Percentiles rank a stretch among this genome's conserved stretches.
These are phyloP conservation scores for Trissolcus japonicus DNA, from an alignment of 2,888 invertebrate genomes.

Conservation along the genomic window DNA sequence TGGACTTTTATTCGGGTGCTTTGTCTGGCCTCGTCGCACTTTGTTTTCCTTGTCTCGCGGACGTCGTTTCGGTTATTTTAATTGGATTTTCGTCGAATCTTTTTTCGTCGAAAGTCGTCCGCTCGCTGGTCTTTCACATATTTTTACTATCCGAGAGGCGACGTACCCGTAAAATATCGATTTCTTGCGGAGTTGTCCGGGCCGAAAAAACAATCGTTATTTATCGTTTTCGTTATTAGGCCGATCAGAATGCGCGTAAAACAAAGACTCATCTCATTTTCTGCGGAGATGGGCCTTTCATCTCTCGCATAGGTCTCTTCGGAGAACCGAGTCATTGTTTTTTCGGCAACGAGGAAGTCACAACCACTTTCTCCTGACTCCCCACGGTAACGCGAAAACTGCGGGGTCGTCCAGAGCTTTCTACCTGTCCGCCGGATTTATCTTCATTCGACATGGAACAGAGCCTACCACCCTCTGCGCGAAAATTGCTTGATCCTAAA, in stretches of 20 bases:
- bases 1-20: slow-evolving; percentile 64
- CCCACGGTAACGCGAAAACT: slow-evolving; percentile 19
- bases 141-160: slow-evolving; percentile 38
- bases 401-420: slow-evolving; percentile 11
- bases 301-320: slow-evolving; percentile 18
- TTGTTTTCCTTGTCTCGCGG: slow-evolving; percentile 46
- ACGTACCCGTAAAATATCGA: slow-evolving; percentile 49
- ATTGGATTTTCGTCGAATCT: slow-evolving; percentile 76
- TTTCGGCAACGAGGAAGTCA: slow-evolving; percentile 24
- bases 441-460: slow-evolving; percentile 23
- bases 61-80: slow-evolving; percentile 72
- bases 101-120: slow-evolving; percentile 61
- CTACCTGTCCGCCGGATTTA: slow-evolving; percentile 33
- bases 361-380: slow-evolving; percentile 33
- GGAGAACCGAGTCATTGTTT: slow-evolving; percentile 28
- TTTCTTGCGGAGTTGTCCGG: slow-evolving; percentile 27
- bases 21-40: slow-evolving; percentile 59
- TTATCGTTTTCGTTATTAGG: slow-evolving; percentile 54
- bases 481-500: too few relatives aligned
- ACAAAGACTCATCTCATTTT: slow-evolving; percentile 53
- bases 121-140: slow-evolving; percentile 41
- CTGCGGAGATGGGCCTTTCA: slow-evolving; percentile 20
- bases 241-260: slow-evolving; percentile 52
- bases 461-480: neutral
- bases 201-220: slow-evolving; percentile 37